Percentiles rank a stretch among this genome's conserved stretches.
phyloP scores from a whole-genome alignment of 2,888 invertebrate species.

The Pyralis farinalis region DNA sequence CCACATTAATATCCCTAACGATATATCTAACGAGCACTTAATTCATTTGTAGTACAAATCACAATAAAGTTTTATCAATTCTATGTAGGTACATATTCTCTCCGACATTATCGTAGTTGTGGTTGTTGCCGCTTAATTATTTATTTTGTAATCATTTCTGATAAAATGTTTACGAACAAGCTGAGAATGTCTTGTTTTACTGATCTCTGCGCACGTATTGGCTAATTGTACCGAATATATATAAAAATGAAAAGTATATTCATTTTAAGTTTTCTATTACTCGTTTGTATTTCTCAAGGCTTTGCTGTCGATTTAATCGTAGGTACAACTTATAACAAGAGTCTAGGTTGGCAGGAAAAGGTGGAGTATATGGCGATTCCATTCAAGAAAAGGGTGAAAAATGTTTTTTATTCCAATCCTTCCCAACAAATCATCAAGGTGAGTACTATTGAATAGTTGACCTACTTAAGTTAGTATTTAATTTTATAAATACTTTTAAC shows the following conservation, averaged over 20 bases:
- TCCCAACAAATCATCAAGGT: slow-evolving; percentile 45
- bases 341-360: slow-evolving; percentile 49
- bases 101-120: too few relatives aligned
- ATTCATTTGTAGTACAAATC: too few relatives aligned
- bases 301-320: slow-evolving; percentile 44
- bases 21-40: too few relatives aligned
- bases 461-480: neutral
- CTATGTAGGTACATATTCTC: too few relatives aligned
- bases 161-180: too few relatives aligned
- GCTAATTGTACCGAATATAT: neutral
- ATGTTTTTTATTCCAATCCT: slow-evolving; percentile 53
- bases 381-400: slow-evolving; percentile 58
- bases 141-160: too few relatives aligned
- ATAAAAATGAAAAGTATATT: slow-evolving; percentile 16
- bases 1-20: too few relatives aligned
- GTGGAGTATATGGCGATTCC: slow-evolving; percentile 49
- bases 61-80: too few relatives aligned
- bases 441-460: slow-evolving; percentile 14
- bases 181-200: too few relatives aligned
- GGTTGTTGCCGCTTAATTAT: too few relatives aligned
- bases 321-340: slow-evolving; percentile 47
- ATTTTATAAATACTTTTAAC: neutral
- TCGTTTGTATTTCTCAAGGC: slow-evolving; percentile 36
- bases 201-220: too few relatives aligned
- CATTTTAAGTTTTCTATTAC: slow-evolving; percentile 31